Conservation (phyloP, 2,888 invertebrate species). For the Ditula angustiorana region DNA sequence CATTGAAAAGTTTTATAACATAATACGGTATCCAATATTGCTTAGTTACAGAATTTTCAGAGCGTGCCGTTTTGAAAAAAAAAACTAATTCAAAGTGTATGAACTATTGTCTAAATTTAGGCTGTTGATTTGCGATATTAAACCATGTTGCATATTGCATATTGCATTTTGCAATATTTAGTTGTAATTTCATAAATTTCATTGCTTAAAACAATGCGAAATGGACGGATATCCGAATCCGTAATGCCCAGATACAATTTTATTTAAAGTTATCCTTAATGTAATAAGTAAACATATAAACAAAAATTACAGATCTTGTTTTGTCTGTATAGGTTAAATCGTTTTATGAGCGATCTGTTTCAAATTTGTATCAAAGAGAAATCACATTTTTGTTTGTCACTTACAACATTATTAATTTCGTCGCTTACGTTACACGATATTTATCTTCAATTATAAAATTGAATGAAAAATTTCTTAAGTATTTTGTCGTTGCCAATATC, state of each 20-base stretch:
- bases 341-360: background rate
- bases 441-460: background rate
- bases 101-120: background rate
- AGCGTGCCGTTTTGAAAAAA: background rate
- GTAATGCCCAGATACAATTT: constrained; percentile 16
- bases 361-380: background rate
- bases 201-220: constrained; percentile 15
- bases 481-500: background rate
- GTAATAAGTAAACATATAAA: too few species aligned
- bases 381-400: background rate
- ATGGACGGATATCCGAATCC: constrained; percentile 41
- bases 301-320: background rate
- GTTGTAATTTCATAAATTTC: background rate
- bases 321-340: background rate
- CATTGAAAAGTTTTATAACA: constrained; percentile 22
- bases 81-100: background rate
- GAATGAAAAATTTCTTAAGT: background rate
- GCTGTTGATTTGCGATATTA: background rate
- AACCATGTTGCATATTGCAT: background rate
- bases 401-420: background rate
- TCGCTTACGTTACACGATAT: background rate
- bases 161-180: background rate
- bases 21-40: constrained; percentile 25
- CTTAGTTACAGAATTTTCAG: constrained; percentile 17
- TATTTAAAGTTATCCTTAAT: background rate